Percentiles rank a stretch among this genome's conserved stretches.
Evolutionary conservation across 1,140 invertebrate genomes (phyloP).

Genomic region (Ptiloglossa arizonensis): DNA sequence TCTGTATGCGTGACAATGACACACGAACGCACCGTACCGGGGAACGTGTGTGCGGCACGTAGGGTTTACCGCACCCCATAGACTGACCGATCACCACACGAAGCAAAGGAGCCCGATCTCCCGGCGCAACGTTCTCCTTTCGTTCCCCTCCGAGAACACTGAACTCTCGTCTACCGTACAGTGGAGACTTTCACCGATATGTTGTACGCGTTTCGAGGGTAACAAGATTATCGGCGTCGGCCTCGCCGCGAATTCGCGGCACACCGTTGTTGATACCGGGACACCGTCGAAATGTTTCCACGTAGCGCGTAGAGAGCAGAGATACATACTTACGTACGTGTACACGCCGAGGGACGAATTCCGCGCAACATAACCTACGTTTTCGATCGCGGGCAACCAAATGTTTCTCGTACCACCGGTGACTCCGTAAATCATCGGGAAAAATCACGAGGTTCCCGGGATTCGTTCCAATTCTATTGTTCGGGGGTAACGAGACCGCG

Average conservation of each 20-base stretch:
- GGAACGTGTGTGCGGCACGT: conserved; percentile 3
- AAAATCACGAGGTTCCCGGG: not conserved
- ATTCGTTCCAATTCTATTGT: conserved; percentile 5
- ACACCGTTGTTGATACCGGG: conserved; percentile 9
- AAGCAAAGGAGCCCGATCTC: conserved; percentile 47
- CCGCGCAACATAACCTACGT: not conserved
- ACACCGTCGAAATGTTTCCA: not conserved
- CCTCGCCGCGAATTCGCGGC: conserved; percentile 34
- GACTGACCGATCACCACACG: conserved; percentile 22
- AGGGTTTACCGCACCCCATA: conserved; percentile 51
- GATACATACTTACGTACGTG: too few species aligned
- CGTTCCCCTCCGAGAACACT: conserved; percentile 42
- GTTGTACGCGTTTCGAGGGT: conserved; percentile 58
- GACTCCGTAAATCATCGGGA: conserved; percentile 7
- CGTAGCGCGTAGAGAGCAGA: too few species aligned
- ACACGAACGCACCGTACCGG: conserved; percentile 30
- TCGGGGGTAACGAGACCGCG: conserved; percentile 6
- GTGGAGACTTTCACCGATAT: conserved; percentile 57
- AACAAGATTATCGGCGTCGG: conserved; percentile 61
- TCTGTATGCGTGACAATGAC: conserved; percentile 55
- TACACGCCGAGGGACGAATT: not conserved
- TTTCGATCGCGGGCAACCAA: too few species aligned
- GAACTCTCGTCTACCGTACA: conserved; percentile 45
- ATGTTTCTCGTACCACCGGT: too few species aligned
- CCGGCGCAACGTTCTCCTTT: conserved; percentile 47